A percentile compares a stretch with the other conserved stretches of the same genome.
phyloP scores from a whole-genome alignment of 2,888 invertebrate genomes.

The Trissonchulus latispiculum region DNA sequence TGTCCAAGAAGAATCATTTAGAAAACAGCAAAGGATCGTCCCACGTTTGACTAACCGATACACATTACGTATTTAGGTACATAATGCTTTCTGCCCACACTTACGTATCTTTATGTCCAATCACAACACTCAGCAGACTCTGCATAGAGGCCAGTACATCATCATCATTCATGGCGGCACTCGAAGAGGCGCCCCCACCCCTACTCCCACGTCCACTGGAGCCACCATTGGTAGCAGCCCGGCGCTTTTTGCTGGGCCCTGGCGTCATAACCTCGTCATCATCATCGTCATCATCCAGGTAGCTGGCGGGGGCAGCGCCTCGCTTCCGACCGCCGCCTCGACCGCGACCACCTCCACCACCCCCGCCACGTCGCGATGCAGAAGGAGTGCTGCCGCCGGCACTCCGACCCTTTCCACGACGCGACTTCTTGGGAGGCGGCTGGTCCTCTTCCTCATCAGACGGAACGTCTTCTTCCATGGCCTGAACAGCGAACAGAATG shows the following conservation, averaged over 20 bases:
- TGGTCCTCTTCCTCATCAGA: conserved; percentile 14
- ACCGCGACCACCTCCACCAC: conserved; percentile 50
- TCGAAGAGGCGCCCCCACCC: not conserved
- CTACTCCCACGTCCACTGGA: not conserved
- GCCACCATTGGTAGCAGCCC: conserved; percentile 13
- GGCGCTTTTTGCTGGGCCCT: conserved; percentile 21
- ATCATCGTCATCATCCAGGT: conserved; percentile 22
- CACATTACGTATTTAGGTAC: no score
- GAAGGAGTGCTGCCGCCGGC: no score
- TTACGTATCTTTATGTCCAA: conserved; percentile 21
- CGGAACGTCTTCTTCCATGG: conserved; percentile 33
- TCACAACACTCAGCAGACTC: not conserved
- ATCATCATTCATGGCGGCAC: not conserved
- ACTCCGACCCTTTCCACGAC: conserved; percentile 21
- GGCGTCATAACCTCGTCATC: conserved; percentile 22
- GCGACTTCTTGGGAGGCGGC: not conserved
- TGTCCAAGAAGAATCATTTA: no score
- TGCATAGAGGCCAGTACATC: not conserved
- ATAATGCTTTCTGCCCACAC: no score
- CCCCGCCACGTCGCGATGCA: not conserved
- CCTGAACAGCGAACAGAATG: no score
- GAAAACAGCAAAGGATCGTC: no score
- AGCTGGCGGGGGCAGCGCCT: not conserved
- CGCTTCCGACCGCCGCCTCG: conserved; percentile 13
- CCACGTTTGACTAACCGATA: no score